Conservation (phyloP, 2,888 invertebrate genomes). For the Meloe dianella region DNA sequence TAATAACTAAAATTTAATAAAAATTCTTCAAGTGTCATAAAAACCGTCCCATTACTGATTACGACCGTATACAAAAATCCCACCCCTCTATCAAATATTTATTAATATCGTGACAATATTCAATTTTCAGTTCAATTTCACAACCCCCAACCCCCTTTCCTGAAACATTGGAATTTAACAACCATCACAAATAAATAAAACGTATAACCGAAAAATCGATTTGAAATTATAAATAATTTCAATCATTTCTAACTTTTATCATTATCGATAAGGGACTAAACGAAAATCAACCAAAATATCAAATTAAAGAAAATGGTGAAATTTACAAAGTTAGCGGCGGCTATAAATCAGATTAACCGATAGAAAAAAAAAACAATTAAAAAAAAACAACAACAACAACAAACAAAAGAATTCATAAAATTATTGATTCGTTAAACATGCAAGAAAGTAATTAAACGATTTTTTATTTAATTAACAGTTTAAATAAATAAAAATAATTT, state of each 20-base stretch:
- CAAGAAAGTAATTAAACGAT: not conserved
- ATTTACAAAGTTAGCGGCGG: too few species aligned
- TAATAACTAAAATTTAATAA: constrained; percentile 4
- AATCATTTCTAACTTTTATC: not conserved
- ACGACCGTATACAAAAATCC: not conserved
- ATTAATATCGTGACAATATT: constrained; percentile 6
- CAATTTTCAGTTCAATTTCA: not conserved
- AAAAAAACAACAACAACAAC: not conserved
- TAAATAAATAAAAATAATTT: constrained; percentile 2
- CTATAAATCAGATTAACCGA: too few species aligned
- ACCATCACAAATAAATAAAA: not conserved
- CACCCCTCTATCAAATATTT: constrained; percentile 8
- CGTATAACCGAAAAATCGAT: not conserved
- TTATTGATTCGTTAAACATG: not conserved
- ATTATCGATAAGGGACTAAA: not conserved
- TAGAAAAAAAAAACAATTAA: too few species aligned
- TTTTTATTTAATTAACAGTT: not conserved
- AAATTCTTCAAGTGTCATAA: constrained; percentile 9
- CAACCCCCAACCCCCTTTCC: too few species aligned
- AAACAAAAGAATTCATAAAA: not conserved
- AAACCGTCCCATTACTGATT: not conserved
- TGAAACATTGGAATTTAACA: constrained; percentile 2
- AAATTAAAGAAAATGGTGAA: not conserved
- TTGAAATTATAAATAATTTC: too few species aligned
- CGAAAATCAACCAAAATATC: not conserved